Evolutionary conservation across 1,140 invertebrate species (phyloP).

Genomic region (Drosophila parvula): DNA sequence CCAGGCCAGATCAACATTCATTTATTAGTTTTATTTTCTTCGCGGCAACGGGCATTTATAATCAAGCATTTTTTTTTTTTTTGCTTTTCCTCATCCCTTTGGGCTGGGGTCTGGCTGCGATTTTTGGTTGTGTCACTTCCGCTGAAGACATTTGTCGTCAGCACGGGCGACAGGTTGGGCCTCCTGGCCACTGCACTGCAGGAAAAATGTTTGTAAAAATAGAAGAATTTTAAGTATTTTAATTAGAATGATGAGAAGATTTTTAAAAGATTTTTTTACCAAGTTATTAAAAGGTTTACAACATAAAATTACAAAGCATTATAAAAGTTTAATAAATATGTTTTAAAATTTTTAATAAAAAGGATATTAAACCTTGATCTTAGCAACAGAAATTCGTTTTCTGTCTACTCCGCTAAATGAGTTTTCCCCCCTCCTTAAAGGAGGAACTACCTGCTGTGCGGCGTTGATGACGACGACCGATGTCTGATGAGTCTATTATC

Average conservation of each 20-base stretch:
- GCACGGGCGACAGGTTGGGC: conserved; percentile 70
- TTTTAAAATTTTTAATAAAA: background rate
- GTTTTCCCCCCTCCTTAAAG: conserved; percentile 44
- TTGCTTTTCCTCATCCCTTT: conserved; percentile 28
- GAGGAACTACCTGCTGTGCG: conserved; percentile 25
- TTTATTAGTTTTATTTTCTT: conserved; percentile 80
- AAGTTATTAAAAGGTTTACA: too few species aligned
- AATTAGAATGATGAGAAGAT: too few species aligned
- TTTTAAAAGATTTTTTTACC: too few species aligned
- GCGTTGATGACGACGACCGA: conserved; percentile 31
- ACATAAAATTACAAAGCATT: too few species aligned
- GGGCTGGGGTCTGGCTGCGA: conserved; percentile 30
- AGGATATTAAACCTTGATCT: too few species aligned
- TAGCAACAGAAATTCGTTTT: background rate
- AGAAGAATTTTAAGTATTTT: background rate
- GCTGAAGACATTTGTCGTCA: conserved; percentile 75
- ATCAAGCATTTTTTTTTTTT: conserved; percentile 61
- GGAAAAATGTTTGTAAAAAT: background rate
- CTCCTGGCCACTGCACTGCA: conserved; percentile 1
- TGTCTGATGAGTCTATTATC: conserved; percentile 77
- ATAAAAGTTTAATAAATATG: background rate
- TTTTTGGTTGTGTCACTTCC: conserved; percentile 76
- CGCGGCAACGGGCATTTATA: conserved; percentile 65
- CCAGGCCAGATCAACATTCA: conserved; percentile 66
- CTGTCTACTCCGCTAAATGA: conserved; percentile 30